These are phyloP conservation scores for Chloropsis cyanopogon DNA, from an alignment of 2,113 vertebrate species.

Conservation along the genomic window DNA sequence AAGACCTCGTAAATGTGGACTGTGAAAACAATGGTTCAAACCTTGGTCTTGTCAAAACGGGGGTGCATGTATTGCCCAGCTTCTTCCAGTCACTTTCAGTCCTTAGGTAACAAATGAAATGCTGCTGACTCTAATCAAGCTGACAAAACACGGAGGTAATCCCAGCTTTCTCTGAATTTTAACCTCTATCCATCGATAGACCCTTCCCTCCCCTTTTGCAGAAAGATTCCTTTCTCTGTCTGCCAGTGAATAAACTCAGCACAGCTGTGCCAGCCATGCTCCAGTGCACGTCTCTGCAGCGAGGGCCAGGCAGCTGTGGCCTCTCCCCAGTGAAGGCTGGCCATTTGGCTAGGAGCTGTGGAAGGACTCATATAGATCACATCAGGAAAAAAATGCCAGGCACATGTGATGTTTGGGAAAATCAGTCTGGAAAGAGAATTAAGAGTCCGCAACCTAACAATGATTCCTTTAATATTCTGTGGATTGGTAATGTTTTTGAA, in stretches of 20 bases:
- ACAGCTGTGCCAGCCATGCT: constrained; percentile 34
- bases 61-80: background rate
- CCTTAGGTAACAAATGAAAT: background rate
- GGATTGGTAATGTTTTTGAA: background rate
- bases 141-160: background rate
- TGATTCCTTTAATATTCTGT: background rate
- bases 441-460: background rate
- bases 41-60: background rate
- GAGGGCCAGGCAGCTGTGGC: constrained; percentile 22
- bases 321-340: background rate
- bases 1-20: rapidly evolving
- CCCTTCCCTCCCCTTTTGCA: background rate
- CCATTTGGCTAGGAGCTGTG: background rate
- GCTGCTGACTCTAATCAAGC: background rate
- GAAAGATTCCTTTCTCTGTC: background rate
- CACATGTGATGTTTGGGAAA: background rate
- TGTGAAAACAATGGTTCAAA: background rate
- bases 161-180: background rate
- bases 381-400: background rate
- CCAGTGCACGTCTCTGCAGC: background rate
- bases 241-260: background rate
- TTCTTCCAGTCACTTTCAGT: background rate
- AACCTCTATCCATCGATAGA: background rate
- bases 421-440: constrained; percentile 28
- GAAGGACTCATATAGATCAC: background rate